Evolutionary conservation across 2,797 vertebrate species (phyloP).

Genomic region (Rachycentron canadum): DNA sequence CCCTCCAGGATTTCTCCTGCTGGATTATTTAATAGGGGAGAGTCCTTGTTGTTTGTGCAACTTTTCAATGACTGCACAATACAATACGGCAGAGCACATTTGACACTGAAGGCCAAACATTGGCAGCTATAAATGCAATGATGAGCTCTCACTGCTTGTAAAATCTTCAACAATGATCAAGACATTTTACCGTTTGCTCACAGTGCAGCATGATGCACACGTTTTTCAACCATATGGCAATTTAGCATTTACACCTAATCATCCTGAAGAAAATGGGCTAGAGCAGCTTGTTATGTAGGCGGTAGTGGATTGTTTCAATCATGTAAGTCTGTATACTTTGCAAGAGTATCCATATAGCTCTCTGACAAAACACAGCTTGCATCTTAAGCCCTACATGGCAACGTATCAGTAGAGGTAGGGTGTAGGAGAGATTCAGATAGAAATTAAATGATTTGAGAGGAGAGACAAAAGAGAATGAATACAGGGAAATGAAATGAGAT

Average conservation of each 20-base stretch:
- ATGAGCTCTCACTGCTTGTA: not conserved
- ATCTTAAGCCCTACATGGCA: conserved; percentile 26
- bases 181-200: not conserved
- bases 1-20: conserved; percentile 49
- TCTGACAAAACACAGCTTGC: conserved; percentile 35
- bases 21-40: conserved; percentile 62
- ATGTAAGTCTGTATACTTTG: conserved; percentile 18
- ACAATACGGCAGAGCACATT: not conserved
- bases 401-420: conserved; percentile 16
- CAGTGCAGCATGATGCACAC: conserved; percentile 8
- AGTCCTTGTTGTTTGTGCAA: conserved; percentile 22
- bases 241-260: conserved; percentile 39
- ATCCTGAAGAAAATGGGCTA: conserved; percentile 19
- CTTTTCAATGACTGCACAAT: not conserved
- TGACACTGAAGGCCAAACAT: not conserved
- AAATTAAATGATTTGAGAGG: not conserved
- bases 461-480: not conserved
- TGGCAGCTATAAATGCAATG: not conserved
- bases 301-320: conserved; percentile 19
- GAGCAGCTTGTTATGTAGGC: conserved; percentile 27
- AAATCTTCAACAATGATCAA: conserved; percentile 1
- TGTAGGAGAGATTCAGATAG: not conserved
- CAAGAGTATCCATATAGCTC: conserved; percentile 17
- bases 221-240: conserved; percentile 34
- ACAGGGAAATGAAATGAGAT: conserved; percentile 18